Evolutionary conservation across 2,888 invertebrate genomes (phyloP), one percentile per base, ranked within the genome.

Genomic region (Falcaria lacertinaria): DNA sequence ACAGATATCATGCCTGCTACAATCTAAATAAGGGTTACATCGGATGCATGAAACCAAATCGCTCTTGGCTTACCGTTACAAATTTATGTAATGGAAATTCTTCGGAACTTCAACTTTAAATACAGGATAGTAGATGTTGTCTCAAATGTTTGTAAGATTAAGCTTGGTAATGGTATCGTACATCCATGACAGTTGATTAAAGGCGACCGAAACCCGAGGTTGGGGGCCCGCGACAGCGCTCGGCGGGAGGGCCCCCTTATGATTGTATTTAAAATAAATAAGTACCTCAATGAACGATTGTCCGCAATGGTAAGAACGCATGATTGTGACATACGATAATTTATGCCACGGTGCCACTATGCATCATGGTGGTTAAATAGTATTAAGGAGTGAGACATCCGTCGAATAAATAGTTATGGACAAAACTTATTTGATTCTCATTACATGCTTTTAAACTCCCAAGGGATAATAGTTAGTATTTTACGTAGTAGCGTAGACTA

Each of bases 201-300:
- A 89, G 78, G 89, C 86, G 80, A 69, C 88, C 88, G 88, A 84
- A 86, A 85, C 74, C 68, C 87, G 75, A 76, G 82, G 86, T 80
- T 69, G 87, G 89, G 84, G 85, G 82, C 80, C 85, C 73, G 82
- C 78, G 89, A 87, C 87, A 86, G 89, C 84, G 64, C 78, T 67
- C 85, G 54, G 77, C 80, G 65, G 86, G 82, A 74, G 78, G 86
- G 64, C 77, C 74, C 82, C 82, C 85, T 88, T 89, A 89, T 86
- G 88, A 88, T 88, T 87, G 86, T 87, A 87, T 89, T 88, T 87
- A 87, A 88, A 86, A 89, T 88, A 89, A 88, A 88, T 89, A 89
- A 88, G 88, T 88, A 80, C 88, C 82, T 84, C 87, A 86, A 84
- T 88, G 88, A 87, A 87, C 87, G 88, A 88, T 87, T 89, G 88